Conservation (phyloP, 2,888 invertebrate species). For the Dynastes grantii region DNA sequence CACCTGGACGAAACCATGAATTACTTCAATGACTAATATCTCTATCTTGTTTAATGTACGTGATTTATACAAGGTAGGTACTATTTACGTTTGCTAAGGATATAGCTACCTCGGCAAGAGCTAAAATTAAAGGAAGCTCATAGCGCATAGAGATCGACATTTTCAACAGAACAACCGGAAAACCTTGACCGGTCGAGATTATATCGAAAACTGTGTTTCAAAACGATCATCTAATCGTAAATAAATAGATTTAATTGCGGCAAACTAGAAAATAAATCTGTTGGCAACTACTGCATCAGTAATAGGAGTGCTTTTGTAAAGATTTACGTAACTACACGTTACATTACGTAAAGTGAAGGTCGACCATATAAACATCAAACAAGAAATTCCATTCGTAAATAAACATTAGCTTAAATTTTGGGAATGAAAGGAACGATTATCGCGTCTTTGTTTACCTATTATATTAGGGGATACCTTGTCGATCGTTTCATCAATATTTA, state of each 20-base stretch:
- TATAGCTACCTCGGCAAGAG: neutral
- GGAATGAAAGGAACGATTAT: slow-evolving; percentile 32
- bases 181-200: slow-evolving; percentile 40
- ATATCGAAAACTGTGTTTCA: slow-evolving; percentile 24
- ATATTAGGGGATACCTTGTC: neutral
- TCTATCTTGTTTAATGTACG: slow-evolving; percentile 9
- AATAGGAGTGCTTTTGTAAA: slow-evolving; percentile 13
- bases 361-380: slow-evolving; percentile 27
- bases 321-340: slow-evolving; percentile 17
- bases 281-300: slow-evolving; percentile 20
- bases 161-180: slow-evolving; percentile 32
- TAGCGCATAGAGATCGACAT: slow-evolving; percentile 10
- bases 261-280: slow-evolving; percentile 32
- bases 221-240: slow-evolving; percentile 33
- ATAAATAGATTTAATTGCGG: slow-evolving; percentile 27
- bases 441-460: slow-evolving; percentile 17
- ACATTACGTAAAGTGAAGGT: slow-evolving; percentile 33
- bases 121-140: slow-evolving; percentile 26
- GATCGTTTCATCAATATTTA: slow-evolving; percentile 18
- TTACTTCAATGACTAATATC: slow-evolving; percentile 12
- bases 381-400: slow-evolving; percentile 33
- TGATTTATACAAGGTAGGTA: neutral
- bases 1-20: neutral
- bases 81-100: neutral
- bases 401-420: slow-evolving; percentile 27